phyloP scores from a whole-genome alignment of 2,113 vertebrate species.

The Paralichthys olivaceus region DNA sequence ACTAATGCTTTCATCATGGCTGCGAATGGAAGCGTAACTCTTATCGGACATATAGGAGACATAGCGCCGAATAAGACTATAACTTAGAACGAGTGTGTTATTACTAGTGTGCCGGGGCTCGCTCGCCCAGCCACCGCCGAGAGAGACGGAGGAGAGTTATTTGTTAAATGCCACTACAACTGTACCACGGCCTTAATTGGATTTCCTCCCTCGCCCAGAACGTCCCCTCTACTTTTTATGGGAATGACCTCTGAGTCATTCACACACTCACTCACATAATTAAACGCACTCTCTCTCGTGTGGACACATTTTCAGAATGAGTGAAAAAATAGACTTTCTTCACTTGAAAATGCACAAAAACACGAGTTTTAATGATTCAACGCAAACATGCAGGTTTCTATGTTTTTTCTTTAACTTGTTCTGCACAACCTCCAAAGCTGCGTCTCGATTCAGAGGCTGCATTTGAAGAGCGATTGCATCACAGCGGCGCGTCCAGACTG shows the following conservation, averaged over 20 bases:
- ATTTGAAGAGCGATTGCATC: too few relatives aligned
- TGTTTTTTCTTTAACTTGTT: background rate
- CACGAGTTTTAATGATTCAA: background rate
- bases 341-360: background rate
- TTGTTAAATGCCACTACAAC: constrained; percentile 74
- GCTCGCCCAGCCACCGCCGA: constrained; percentile 10
- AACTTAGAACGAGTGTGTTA: constrained; percentile 72
- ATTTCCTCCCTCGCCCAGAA: constrained; percentile 71
- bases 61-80: constrained; percentile 68
- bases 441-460: background rate
- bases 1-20: constrained; percentile 68
- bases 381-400: too few relatives aligned
- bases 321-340: constrained; percentile 7
- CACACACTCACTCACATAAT: constrained; percentile 9
- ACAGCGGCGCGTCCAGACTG: too few relatives aligned
- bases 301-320: background rate
- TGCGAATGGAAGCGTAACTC: constrained; percentile 66
- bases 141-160: constrained; percentile 67
- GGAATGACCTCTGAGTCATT: constrained; percentile 69
- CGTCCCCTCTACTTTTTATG: constrained; percentile 62
- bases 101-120: constrained; percentile 50
- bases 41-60: constrained; percentile 64
- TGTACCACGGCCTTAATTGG: constrained; percentile 71
- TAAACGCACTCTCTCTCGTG: background rate
- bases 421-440: too few relatives aligned